These are phyloP conservation scores for Sylvilagus bachmani DNA, from an alignment of 2,113 vertebrate species.

Conservation along the genomic window DNA sequence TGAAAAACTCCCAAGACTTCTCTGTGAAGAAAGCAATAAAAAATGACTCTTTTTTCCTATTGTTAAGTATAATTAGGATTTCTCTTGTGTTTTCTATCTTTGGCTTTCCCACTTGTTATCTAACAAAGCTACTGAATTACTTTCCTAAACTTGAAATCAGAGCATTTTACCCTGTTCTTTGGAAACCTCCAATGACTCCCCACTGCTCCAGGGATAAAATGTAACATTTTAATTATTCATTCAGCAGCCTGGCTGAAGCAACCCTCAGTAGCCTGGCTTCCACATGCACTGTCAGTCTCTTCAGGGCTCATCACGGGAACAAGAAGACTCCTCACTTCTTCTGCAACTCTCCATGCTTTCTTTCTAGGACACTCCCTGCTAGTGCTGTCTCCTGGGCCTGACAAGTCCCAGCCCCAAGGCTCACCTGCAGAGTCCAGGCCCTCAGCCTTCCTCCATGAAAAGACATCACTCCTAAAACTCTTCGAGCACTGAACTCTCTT, in stretches of 20 bases:
- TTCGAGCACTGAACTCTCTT: not conserved
- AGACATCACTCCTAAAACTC: not conserved
- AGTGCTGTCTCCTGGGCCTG: not conserved
- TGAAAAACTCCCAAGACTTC: not conserved
- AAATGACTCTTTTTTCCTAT: not conserved
- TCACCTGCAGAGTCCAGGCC: not conserved
- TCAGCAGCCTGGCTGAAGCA: not conserved
- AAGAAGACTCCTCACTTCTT: not conserved
- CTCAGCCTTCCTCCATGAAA: not conserved
- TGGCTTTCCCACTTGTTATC: not conserved
- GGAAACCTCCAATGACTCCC: not conserved
- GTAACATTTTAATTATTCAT: not conserved
- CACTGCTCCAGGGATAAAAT: not conserved
- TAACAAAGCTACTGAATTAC: not conserved
- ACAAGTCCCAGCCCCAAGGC: not conserved
- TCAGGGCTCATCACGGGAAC: not conserved
- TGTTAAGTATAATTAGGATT: not conserved
- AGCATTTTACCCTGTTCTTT: not conserved
- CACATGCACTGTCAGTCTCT: not conserved
- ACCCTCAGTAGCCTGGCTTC: not conserved
- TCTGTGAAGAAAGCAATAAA: not conserved
- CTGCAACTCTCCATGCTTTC: not conserved
- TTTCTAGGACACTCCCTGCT: not conserved
- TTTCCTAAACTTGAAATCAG: not conserved
- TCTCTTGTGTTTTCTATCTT: constrained; percentile 19